phyloP scores from a whole-genome alignment of 2,888 invertebrate species.

The Schrankia costaestrigalis region DNA sequence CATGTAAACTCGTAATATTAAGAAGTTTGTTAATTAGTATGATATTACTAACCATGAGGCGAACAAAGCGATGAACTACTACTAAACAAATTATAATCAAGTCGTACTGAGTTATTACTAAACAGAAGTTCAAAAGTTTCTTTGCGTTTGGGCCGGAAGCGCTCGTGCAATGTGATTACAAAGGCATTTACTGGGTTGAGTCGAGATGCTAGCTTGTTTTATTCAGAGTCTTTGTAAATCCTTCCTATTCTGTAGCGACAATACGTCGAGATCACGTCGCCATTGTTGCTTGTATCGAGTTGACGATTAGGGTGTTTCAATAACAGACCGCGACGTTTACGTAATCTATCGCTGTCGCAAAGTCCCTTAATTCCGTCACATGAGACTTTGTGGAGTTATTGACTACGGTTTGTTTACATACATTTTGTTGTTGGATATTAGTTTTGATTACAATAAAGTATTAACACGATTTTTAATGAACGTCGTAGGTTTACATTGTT shows the following conservation, averaged over 20 bases:
- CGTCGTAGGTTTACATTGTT: no score
- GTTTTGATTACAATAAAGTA: no score
- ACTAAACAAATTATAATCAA: slow-evolving; percentile 28
- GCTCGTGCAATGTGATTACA: slow-evolving; percentile 57
- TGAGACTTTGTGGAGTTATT: no score
- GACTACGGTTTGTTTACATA: no score
- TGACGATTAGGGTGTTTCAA: slow-evolving; percentile 67
- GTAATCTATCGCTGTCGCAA: slow-evolving; percentile 48
- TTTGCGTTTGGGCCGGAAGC: slow-evolving; percentile 41
- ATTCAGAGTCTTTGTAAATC: slow-evolving; percentile 66
- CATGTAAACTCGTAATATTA: slow-evolving; percentile 4
- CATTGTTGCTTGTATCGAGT: slow-evolving; percentile 65
- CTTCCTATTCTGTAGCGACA: slow-evolving; percentile 67
- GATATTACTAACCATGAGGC: slow-evolving; percentile 13
- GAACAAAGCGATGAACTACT: slow-evolving; percentile 17
- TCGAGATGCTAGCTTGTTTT: slow-evolving; percentile 62
- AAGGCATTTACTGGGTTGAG: slow-evolving; percentile 57
- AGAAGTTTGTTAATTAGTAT: slow-evolving; percentile 16
- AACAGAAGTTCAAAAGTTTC: slow-evolving; percentile 38
- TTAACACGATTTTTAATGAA: no score
- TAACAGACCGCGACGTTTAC: slow-evolving; percentile 40
- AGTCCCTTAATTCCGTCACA: slow-evolving; percentile 24
- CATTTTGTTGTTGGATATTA: no score
- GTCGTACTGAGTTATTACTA: slow-evolving; percentile 19
- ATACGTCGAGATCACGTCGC: slow-evolving; percentile 58